Evolutionary conservation across 2,113 vertebrate genomes (phyloP).

Genomic region (Pseudorhombus dupliciocellatus): DNA sequence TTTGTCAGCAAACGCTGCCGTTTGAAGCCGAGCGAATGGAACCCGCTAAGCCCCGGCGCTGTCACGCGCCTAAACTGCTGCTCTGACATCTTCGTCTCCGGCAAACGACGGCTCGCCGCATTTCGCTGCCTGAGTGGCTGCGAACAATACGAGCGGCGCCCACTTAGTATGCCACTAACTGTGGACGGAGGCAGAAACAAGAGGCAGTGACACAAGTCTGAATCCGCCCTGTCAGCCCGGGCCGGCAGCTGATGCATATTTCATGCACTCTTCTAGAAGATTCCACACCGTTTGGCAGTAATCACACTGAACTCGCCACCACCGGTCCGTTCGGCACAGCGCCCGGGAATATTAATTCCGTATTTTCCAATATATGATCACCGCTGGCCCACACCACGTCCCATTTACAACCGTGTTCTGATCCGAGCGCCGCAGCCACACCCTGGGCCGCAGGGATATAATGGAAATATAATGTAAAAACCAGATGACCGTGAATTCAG

Average conservation of each 20-base stretch:
- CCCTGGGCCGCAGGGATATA: slow-evolving; percentile 33
- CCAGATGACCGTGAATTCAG: slow-evolving; percentile 70
- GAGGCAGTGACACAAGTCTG: not conserved
- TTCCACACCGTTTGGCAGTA: not conserved
- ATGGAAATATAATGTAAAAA: slow-evolving; percentile 74
- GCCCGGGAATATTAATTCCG: slow-evolving; percentile 12
- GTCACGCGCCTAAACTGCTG: slow-evolving; percentile 38
- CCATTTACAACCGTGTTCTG: slow-evolving; percentile 43
- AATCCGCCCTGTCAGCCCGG: slow-evolving; percentile 13
- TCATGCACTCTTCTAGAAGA: slow-evolving; percentile 20
- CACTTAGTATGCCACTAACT: slow-evolving; percentile 32
- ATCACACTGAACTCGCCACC: slow-evolving; percentile 30
- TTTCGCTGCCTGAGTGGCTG: slow-evolving; percentile 51
- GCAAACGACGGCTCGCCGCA: slow-evolving; percentile 41
- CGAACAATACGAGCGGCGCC: slow-evolving; percentile 31
- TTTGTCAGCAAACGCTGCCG: slow-evolving; percentile 63
- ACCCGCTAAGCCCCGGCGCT: slow-evolving; percentile 46
- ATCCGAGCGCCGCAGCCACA: slow-evolving; percentile 33
- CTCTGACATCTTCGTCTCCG: slow-evolving; percentile 57
- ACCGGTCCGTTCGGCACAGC: too few species aligned
- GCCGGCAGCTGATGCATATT: slow-evolving; percentile 32
- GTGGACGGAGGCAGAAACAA: slow-evolving; percentile 7
- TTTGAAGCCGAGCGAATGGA: slow-evolving; percentile 62
- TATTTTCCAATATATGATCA: slow-evolving; percentile 33
- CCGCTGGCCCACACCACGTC: slow-evolving; percentile 29